Conservation (phyloP, 1,140 invertebrate species). For the Propsilocerus akamusi region DNA sequence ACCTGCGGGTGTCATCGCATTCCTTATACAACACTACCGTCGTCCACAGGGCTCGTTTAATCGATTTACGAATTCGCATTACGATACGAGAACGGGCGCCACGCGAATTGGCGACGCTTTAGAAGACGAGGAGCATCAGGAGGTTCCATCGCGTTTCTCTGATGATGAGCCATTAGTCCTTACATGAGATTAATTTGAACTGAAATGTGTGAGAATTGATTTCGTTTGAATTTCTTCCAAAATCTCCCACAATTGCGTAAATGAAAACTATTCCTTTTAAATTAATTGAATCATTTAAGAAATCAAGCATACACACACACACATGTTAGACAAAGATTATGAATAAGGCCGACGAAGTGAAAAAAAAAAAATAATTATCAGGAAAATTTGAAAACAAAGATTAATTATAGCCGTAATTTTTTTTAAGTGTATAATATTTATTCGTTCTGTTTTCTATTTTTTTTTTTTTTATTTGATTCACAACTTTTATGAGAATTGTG, state of each 20-base stretch:
- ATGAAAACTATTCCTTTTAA: too few species aligned
- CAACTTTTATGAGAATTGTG: too few species aligned
- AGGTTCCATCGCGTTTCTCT: conserved; percentile 57
- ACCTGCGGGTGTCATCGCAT: conserved; percentile 36
- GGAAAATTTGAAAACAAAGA: conserved; percentile 2
- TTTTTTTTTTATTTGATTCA: too few species aligned
- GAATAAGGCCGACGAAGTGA: too few species aligned
- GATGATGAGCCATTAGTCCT: conserved; percentile 87
- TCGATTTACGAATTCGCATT: conserved; percentile 69
- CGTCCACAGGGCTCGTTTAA: conserved; percentile 58
- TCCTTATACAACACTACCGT: conserved; percentile 49
- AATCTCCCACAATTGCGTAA: not conserved
- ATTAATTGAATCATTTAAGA: too few species aligned
- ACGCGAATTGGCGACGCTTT: conserved; percentile 61
- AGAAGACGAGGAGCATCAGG: conserved; percentile 56
- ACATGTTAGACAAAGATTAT: not conserved
- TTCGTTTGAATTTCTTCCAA: not conserved
- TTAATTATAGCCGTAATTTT: not conserved
- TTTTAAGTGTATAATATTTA: not conserved
- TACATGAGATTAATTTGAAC: conserved; percentile 30
- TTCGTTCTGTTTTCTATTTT: too few species aligned
- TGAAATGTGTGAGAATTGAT: not conserved
- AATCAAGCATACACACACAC: too few species aligned
- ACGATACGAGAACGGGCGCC: conserved; percentile 65
- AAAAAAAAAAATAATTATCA: too few species aligned